Evolutionary conservation across 2,888 invertebrate genomes (phyloP).

Genomic region (Kryphioiulus occultus): DNA sequence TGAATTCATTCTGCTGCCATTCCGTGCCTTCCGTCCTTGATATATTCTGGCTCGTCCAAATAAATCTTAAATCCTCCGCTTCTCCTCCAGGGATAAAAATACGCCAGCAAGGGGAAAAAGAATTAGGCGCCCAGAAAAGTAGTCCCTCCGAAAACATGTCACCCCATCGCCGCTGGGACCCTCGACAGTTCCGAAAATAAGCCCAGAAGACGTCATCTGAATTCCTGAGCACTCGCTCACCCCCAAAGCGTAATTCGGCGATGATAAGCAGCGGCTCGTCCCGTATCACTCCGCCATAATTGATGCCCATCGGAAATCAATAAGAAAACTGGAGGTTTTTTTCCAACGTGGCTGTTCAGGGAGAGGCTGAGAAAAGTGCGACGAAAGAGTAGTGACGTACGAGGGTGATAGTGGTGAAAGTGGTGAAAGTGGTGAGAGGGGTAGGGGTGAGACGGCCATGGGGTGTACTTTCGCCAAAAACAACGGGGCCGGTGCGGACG

Average conservation of each 20-base stretch:
- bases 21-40: conserved; percentile 6
- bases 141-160: background rate
- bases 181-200: background rate
- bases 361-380: background rate
- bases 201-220: background rate
- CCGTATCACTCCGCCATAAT: background rate
- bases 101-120: background rate
- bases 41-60: background rate
- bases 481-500: conserved; percentile 32
- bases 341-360: background rate
- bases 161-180: background rate
- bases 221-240: background rate
- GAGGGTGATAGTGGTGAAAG: too few species aligned
- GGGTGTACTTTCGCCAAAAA: conserved; percentile 50
- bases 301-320: conserved; percentile 30
- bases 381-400: background rate
- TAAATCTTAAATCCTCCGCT: too few species aligned
- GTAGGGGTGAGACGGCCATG: conserved; percentile 38
- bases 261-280: background rate
- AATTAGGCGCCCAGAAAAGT: background rate
- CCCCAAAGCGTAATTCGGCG: background rate
- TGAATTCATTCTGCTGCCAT: conserved; percentile 18
- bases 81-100: background rate
- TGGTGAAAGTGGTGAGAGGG: too few species aligned
- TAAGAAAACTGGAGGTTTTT: background rate